Evolutionary conservation across 2,113 vertebrate species (phyloP).

Genomic region (Argyrosomus japonicus): DNA sequence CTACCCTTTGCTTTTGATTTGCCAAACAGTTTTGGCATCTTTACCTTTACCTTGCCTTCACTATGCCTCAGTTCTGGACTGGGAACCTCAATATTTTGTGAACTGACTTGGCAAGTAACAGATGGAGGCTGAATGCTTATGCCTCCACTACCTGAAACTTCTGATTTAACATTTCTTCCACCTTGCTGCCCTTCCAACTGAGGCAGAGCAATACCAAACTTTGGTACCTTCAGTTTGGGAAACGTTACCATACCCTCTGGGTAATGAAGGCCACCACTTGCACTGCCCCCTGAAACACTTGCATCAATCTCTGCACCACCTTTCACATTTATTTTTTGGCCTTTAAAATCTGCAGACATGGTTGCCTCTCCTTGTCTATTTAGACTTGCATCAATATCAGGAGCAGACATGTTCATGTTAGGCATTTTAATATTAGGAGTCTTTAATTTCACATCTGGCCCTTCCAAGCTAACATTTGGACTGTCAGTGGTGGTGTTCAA

Average conservation of each 20-base stretch:
- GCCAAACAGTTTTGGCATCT: conserved; percentile 93
- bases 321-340: conserved; percentile 75
- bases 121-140: conserved; percentile 64
- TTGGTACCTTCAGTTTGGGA: conserved; percentile 88
- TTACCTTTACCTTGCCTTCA: conserved; percentile 89
- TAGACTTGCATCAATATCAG: conserved; percentile 69
- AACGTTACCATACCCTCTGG: conserved; percentile 80
- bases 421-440: conserved; percentile 79
- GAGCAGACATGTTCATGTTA: conserved; percentile 60
- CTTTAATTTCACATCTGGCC: conserved; percentile 81
- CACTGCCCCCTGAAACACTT: conserved; percentile 46
- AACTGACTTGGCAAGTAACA: conserved; percentile 57
- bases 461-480: conserved; percentile 71
- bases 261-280: conserved; percentile 69
- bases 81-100: conserved; percentile 78
- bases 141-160: conserved; percentile 56
- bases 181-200: conserved; percentile 75
- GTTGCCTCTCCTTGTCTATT: conserved; percentile 63
- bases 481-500: conserved; percentile 53
- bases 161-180: conserved; percentile 68
- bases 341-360: conserved; percentile 75
- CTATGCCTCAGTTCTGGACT: conserved; percentile 83
- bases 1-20: conserved; percentile 89
- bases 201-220: conserved; percentile 86
- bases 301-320: conserved; percentile 52